These are phyloP conservation scores for Parapsyche elsis DNA, from an alignment of 1,140 invertebrate species.

Conservation along the genomic window DNA sequence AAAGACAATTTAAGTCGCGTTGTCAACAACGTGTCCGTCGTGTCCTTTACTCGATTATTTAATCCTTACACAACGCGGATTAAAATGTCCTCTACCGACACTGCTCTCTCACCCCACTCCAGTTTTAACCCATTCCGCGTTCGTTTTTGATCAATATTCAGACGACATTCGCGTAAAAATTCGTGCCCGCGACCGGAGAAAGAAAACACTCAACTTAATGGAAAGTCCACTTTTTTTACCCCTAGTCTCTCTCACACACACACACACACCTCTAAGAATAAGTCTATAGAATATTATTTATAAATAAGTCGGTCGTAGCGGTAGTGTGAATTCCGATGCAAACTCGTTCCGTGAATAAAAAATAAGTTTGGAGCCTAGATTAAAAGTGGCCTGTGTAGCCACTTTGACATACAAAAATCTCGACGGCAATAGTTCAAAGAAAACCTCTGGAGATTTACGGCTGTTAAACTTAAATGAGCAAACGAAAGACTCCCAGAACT, in stretches of 20 bases:
- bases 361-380: background rate
- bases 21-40: conserved; percentile 27
- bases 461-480: too few species aligned
- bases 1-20: conserved; percentile 16
- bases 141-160: conserved; percentile 18
- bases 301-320: background rate
- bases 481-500: too few species aligned
- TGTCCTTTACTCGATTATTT: conserved; percentile 18
- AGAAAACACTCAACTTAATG: conserved; percentile 30
- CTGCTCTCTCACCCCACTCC: background rate
- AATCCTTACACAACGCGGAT: conserved; percentile 10
- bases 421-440: too few species aligned
- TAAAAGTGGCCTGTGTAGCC: background rate
- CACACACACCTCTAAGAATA: background rate
- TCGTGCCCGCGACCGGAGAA: background rate
- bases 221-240: background rate
- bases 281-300: background rate
- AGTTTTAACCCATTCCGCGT: background rate
- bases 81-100: conserved; percentile 5
- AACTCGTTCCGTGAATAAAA: background rate
- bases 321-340: background rate
- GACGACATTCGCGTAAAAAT: conserved; percentile 15
- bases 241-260: background rate
- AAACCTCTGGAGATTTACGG: too few species aligned
- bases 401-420: background rate